A percentile compares a stretch with the other conserved stretches of the same genome.
These are phyloP conservation scores for Nyleta sp. DNA, from an alignment of 2,888 invertebrate genomes.

Conservation along the genomic window DNA sequence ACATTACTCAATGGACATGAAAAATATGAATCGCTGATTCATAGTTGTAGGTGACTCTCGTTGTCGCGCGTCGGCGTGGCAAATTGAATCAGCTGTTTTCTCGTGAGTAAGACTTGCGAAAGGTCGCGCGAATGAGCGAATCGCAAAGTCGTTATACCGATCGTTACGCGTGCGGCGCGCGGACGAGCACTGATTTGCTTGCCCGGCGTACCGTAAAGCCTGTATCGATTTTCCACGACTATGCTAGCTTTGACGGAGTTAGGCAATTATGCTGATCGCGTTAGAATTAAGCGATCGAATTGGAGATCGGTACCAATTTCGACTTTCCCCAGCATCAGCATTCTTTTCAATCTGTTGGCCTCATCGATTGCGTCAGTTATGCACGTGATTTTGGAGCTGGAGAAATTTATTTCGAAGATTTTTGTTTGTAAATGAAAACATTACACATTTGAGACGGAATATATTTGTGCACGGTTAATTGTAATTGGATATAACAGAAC, in stretches of 20 bases:
- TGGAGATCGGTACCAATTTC: slow-evolving; percentile 8
- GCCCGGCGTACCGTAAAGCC: slow-evolving; percentile 30
- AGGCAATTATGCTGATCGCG: slow-evolving; percentile 38
- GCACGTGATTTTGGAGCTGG: not conserved
- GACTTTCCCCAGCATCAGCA: slow-evolving; percentile 1
- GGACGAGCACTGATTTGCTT: slow-evolving; percentile 38
- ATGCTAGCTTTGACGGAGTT: slow-evolving; percentile 30
- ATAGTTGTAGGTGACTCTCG: slow-evolving; percentile 49
- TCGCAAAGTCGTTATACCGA: slow-evolving; percentile 33
- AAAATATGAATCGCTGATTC: slow-evolving; percentile 42
- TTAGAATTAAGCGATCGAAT: slow-evolving; percentile 18
- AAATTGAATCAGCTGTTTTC: slow-evolving; percentile 60
- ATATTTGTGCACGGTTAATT: too few species aligned
- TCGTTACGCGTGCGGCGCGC: slow-evolving; percentile 20
- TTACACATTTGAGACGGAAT: too few species aligned
- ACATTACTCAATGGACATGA: slow-evolving; percentile 17
- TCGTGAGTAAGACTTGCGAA: slow-evolving; percentile 30
- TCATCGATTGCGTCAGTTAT: not conserved
- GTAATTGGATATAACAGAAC: too few species aligned
- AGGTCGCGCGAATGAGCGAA: slow-evolving; percentile 40
- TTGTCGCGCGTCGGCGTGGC: slow-evolving; percentile 51
- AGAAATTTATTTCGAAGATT: not conserved
- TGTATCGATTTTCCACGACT: slow-evolving; percentile 28
- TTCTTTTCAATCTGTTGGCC: not conserved
- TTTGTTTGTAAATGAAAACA: too few species aligned